Conservation (phyloP, 2,888 invertebrate species). For the Hirtodrosophila cameraria region DNA sequence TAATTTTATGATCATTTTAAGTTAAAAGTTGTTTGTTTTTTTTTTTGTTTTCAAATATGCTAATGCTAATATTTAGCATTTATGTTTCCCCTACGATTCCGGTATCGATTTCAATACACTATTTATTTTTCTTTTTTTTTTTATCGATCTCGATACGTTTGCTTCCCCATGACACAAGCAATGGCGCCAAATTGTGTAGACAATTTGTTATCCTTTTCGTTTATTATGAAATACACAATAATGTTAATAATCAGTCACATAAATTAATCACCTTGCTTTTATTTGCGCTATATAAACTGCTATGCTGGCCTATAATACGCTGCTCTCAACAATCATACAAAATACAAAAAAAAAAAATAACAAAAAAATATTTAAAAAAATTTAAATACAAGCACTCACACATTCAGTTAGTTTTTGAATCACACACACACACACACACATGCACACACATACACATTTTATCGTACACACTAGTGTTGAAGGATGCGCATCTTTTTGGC, state of each 20-base stretch:
- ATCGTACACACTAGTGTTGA: constrained; percentile 51
- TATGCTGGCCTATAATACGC: constrained; percentile 21
- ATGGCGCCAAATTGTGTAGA: constrained; percentile 28
- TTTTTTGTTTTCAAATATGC: constrained; percentile 8
- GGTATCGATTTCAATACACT: constrained; percentile 13
- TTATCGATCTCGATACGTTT: constrained; percentile 14
- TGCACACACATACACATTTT: not conserved
- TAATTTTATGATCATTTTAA: constrained; percentile 5
- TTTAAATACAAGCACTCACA: not conserved
- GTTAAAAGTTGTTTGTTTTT: not conserved
- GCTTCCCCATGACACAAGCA: constrained; percentile 40
- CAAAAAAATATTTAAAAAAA: constrained; percentile 5
- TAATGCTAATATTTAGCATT: not conserved
- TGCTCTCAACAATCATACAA: constrained; percentile 5
- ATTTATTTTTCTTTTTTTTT: not conserved
- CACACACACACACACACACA: not conserved
- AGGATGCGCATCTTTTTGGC: constrained; percentile 68
- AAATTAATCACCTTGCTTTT: constrained; percentile 79
- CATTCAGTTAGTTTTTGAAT: not conserved
- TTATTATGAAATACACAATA: constrained; percentile 63
- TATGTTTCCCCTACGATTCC: constrained; percentile 57
- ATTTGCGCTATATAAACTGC: constrained; percentile 37
- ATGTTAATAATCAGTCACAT: constrained; percentile 79
- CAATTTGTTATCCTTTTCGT: constrained; percentile 35
- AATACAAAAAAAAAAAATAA: constrained; percentile 1